These are phyloP conservation scores for Cyanistes caeruleus DNA, from an alignment of 2,113 vertebrate genomes.

Conservation along the genomic window DNA sequence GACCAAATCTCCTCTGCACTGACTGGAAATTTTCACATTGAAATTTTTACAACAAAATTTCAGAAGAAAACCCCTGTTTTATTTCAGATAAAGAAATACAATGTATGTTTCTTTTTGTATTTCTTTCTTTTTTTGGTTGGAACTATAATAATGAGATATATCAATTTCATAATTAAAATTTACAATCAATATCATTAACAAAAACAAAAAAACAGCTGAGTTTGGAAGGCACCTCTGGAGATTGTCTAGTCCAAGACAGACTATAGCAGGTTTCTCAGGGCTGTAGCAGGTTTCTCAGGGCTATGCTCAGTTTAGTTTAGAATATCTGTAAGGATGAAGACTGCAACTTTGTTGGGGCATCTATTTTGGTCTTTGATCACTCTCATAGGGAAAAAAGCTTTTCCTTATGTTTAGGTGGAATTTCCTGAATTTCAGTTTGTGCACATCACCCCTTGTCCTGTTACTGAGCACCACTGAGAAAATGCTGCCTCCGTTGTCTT, in stretches of 20 bases:
- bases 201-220: background rate
- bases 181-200: rapidly evolving
- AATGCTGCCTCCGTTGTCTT: background rate
- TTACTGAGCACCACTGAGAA: background rate
- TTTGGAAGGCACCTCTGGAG: background rate
- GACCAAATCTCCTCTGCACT: background rate
- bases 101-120: background rate
- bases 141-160: background rate
- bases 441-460: rapidly evolving
- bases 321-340: background rate
- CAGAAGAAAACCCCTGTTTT: background rate
- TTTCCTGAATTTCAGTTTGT: background rate
- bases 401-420: background rate
- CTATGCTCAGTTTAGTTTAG: background rate
- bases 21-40: background rate
- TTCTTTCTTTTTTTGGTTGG: background rate
- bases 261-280: background rate
- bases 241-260: rapidly evolving
- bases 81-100: background rate
- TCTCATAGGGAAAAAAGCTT: background rate
- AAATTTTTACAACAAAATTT: background rate
- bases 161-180: background rate
- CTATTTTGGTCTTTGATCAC: background rate
- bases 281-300: background rate
- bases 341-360: background rate